Evolutionary conservation across 2,888 invertebrate species (phyloP), one percentile per base, ranked within the genome.

Genomic region (Bugulina stolonifera): DNA sequence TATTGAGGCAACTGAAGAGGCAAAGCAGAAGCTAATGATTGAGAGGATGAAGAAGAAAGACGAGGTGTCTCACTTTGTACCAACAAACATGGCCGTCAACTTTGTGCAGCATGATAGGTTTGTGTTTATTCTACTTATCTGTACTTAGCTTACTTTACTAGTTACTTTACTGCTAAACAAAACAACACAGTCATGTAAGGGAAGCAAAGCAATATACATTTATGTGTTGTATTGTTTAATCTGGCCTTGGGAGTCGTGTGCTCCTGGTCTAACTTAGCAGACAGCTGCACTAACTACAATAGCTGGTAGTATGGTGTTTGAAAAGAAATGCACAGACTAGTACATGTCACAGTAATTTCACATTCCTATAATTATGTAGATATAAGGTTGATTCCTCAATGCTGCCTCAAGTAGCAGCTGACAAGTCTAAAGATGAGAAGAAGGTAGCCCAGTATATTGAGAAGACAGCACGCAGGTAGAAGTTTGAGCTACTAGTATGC

Each of bases 1-100:
- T 83, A 99, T 99, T 77, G 96, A 99, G 88, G 95, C 96, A 0
- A 99, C 99, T 0, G 99, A 99, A 85, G 96, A 95, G 81, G 97
- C 98, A 0, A 99, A 98, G 86, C 90, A 95, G 83, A 92, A 91
- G 83, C 86, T 99, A 52, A 81, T 98, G 27, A 90, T 91, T 87
- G 95, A 96, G 78, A 90, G 92, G 80, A 92, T 91, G 79, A 94
- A 94, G 84, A 94, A 93, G 81, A 94, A 95, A 85, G 91, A 91
- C 0, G 93, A 94, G 0, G 93, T 95, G 0, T 81, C 81, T 0
- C 93, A 93, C 77, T 96, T 97, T 88, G 96, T 97, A 0, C 97
- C 97, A 0, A 94, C 94, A 23, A 97, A 98, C 83, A 94, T 97
- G 92, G 96, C 97, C 18, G 96, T 96, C 0, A 97, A 97, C 86